These are phyloP conservation scores for Pica pica DNA, from an alignment of 2,113 vertebrate species.

Conservation along the genomic window DNA sequence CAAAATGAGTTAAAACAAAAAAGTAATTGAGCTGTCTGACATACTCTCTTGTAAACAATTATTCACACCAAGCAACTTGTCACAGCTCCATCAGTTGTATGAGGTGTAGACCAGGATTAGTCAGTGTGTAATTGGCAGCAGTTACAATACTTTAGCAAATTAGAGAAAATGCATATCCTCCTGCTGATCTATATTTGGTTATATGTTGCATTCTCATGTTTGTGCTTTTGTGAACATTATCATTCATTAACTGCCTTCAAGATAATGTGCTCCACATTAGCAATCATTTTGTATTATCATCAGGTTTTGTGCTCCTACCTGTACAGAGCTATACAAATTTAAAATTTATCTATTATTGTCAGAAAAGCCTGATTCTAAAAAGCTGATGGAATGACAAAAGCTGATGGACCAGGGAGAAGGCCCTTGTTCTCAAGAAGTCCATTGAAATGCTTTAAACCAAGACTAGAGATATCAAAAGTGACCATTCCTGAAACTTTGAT, in stretches of 20 bases:
- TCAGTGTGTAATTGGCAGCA: background rate
- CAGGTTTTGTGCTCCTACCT: background rate
- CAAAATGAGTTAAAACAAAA: conserved; percentile 26
- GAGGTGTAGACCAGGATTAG: background rate
- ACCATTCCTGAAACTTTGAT: background rate
- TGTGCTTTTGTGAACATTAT: background rate
- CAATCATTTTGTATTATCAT: background rate
- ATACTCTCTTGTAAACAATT: background rate
- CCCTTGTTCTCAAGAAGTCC: background rate
- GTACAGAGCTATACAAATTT: background rate
- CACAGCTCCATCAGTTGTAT: background rate
- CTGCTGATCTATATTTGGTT: background rate
- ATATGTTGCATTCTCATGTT: rapidly evolving
- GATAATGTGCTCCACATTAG: background rate
- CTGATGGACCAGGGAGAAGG: background rate
- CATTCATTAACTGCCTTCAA: background rate
- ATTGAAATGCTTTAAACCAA: background rate
- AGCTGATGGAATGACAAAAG: background rate
- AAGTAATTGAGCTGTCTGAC: background rate
- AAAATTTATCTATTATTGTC: background rate
- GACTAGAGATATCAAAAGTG: background rate
- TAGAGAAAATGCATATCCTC: background rate
- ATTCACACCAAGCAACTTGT: background rate
- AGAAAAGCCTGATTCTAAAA: background rate
- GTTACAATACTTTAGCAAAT: background rate